Base-by-base conservation (phyloP, 2,797 vertebrate species). In the Pteropus rufus region DNA sequence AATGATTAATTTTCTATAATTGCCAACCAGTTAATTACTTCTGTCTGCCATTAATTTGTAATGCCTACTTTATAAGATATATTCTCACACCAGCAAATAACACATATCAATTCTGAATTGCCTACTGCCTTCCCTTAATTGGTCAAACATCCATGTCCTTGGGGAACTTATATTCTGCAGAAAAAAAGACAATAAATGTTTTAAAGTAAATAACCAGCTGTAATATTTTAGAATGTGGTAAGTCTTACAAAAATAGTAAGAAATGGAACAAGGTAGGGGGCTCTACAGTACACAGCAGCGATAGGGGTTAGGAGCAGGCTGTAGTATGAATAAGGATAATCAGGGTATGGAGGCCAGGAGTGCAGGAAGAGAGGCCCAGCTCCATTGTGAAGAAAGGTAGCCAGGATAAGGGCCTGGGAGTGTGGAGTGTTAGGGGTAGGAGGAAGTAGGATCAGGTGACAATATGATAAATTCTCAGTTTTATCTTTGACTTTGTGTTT, bases 1-100 rank as follows among this genome's bases (percentile, higher is more conserved):
- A 94, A 89, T 92, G 54, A 96, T 82, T 94, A 77, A 79, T 83
- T 96, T 92, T 73, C 75, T 46, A 19, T 83, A 90, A 92, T 41
- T 93, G 88, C 29, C 83, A 93, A 86, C 64, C 49, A 93, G 62
- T 83, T 93, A 89, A 80, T 54, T 31, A 11, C 49, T 41, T 86
- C 88, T 41, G 52, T 89, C 93, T 91, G 65, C 10, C 85, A 89
- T 86, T 58, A 86, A 72, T 62, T 70, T 58, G 14, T 82, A 73
- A 80, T 60, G 46, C 19, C 87, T 82, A 46, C 31, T 91, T 83
- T 67, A 54, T 67, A 93, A 75, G 9, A 73, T 12, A 14, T 62
- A 83, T 21, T 58, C 72, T 58, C 64, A 46, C 11, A 24, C 12
- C 12, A 82, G 41, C 39, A 41, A 89, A 69, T 18, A 65, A 24